These are phyloP conservation scores for Lasaia peninsularis DNA, from an alignment of 1,140 invertebrate species.

Conservation along the genomic window DNA sequence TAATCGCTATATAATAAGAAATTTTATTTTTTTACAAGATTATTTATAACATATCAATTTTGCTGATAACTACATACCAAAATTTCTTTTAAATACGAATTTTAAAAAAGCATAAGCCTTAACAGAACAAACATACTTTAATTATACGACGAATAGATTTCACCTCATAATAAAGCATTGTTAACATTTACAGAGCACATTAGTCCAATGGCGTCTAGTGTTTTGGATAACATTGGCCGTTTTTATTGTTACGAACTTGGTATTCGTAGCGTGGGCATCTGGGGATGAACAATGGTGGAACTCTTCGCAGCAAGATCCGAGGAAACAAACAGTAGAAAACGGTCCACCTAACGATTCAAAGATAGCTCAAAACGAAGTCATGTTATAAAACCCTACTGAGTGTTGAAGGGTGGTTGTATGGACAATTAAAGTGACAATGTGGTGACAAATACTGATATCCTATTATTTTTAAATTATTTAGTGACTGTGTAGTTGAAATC, in stretches of 20 bases:
- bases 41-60: no score
- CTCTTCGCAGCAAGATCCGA: conserved; percentile 61
- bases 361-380: conserved; percentile 53
- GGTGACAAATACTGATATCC: conserved; percentile 3
- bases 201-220: conserved; percentile 88
- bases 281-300: conserved; percentile 87
- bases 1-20: no score
- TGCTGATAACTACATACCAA: no score
- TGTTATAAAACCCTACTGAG: conserved; percentile 19
- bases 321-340: conserved; percentile 46
- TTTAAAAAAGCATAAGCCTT: no score
- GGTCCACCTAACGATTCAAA: conserved; percentile 27
- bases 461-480: neutral
- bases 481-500: neutral
- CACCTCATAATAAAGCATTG: neutral
- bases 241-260: conserved; percentile 84
- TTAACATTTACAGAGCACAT: conserved; percentile 79
- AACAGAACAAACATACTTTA: no score
- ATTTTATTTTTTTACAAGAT: no score
- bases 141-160: no score
- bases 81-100: no score
- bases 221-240: conserved; percentile 89
- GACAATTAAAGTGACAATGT: neutral
- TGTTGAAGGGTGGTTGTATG: neutral
- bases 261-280: conserved; percentile 85